Evolutionary conservation across 1,140 invertebrate genomes (phyloP), one percentile per base, ranked within the genome.

Genomic region (Globodera rostochiensis): DNA sequence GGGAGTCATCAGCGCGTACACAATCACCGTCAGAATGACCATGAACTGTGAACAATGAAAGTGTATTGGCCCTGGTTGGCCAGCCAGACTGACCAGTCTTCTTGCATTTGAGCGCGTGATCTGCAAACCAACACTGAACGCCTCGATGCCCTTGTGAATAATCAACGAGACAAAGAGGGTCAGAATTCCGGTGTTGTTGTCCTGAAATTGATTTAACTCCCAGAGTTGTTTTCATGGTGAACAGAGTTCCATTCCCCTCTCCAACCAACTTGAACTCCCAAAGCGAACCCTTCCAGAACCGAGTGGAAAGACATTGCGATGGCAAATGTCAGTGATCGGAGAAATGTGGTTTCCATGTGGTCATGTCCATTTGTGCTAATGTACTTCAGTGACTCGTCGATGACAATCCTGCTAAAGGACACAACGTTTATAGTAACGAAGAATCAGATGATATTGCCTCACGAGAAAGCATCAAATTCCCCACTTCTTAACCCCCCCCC

Each of bases 271-370:
- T 88, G 87, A 6, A 89, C 88, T 6, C 88, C 88, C 6, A 89
- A 77, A 6, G 88, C 88, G 73, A 89, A 88, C 8, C 88, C 88
- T 80, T 89, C 88, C 8, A 89, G 84, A 71, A 90, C 57, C 7
- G 88, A 90, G 69, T 89, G 88, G 79, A 89, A 90, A 8, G 84
- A 86, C 88, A 89, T 90, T 13, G 86, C 88, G n/a, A 90, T 75
- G 46, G 88, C 87, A 70, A 89, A 89, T 6, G 88, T 89, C n/a
- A 89, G 74, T 1, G 88, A 90, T 73, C 90, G 90, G 66, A 78
- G 70, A 5, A 88, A 57, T 19, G 85, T 70, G 60, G 79, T 84
- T 25, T 78, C 77, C 66, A 78, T 46, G 8, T 73, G 70, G 57
- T 90, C 80, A 50, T 70, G 77, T 19, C 36, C 50, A 21, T 82